These are phyloP conservation scores for Salminus brasiliensis DNA, from an alignment of 2,113 vertebrate genomes.

Conservation along the genomic window DNA sequence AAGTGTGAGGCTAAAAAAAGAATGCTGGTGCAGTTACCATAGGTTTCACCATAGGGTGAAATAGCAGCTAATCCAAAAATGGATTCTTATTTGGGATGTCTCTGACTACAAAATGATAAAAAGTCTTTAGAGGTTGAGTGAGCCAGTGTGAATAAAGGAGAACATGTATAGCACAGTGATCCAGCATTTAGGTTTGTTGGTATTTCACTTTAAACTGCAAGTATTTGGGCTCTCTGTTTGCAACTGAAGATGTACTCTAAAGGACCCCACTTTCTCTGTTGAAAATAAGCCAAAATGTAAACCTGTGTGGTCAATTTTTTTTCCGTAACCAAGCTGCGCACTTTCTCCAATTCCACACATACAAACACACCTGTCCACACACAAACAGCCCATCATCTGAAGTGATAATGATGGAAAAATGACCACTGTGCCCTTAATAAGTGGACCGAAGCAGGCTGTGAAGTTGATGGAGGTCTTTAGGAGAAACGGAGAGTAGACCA, in stretches of 20 bases:
- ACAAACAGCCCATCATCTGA: constrained; percentile 15
- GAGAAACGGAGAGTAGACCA: constrained; percentile 57
- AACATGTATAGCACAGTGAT: no score
- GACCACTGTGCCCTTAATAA: constrained; percentile 57
- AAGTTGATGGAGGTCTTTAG: constrained; percentile 28
- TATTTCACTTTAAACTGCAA: no score
- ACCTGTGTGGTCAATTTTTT: background rate
- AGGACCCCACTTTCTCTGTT: background rate
- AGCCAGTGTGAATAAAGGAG: no score
- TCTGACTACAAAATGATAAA: no score
- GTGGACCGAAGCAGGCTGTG: constrained; percentile 20
- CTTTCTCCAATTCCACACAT: background rate
- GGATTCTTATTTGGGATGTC: no score
- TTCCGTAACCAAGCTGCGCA: background rate
- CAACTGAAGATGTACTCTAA: background rate
- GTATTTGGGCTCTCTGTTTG: background rate
- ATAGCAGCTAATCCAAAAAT: no score
- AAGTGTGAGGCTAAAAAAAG: no score
- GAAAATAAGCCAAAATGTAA: background rate
- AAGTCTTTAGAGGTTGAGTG: no score
- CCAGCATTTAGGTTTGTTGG: no score
- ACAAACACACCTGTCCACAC: constrained; percentile 21
- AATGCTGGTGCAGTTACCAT: no score
- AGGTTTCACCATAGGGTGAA: no score
- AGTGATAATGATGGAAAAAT: constrained; percentile 36